Evolutionary conservation across 2,888 invertebrate genomes (phyloP), one percentile per base, ranked within the genome.

Genomic region (Ennomos erosarius): DNA sequence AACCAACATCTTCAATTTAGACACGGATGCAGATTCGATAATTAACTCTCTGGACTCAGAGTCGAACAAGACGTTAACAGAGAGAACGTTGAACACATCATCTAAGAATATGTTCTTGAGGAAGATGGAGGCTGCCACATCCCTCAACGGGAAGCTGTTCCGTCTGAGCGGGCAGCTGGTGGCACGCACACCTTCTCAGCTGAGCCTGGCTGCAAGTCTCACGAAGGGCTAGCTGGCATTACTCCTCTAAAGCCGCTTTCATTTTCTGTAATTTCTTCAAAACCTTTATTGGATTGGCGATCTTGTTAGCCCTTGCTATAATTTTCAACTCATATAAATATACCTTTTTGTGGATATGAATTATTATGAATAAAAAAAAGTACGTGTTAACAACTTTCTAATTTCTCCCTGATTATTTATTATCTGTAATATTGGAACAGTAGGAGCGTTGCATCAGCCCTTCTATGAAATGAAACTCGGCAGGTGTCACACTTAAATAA

Each of bases 91-190:
- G 55, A 90, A 88, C 62, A 73, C 81, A 6, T 73, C 85, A 0
- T 84, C 85, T 58, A 90, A 85, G 68, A 89, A 88, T 56, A 77
- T 87, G 72, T 90, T 89, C 65, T 68, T 92, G 61, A 78, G 84
- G 50, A 91, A 91, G 72, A 92, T 92, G 91, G 90, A 90, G 61
- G 91, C 90, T 2, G 86, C 90, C 0, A 86, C 88, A 0, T 76
- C 89, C 0, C 78, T 92, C 26, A 92, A 86, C 55, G 88, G 86
- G 4, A 88, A 86, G 59, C 65, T 92, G 52, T 87, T 82, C 59
- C 74, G 90, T 38, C 74, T 92, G 35, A 88, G 89, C 56, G 87
- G 83, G 0, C 88, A 89, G 54, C 73, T 92, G 4, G 73, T 78
- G 0, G 75, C 79, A 0, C 70, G 68, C 0, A 78, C 86, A 9